Base-by-base conservation (phyloP, 2,888 invertebrate genomes). In the Strigamia crassipes region DNA sequence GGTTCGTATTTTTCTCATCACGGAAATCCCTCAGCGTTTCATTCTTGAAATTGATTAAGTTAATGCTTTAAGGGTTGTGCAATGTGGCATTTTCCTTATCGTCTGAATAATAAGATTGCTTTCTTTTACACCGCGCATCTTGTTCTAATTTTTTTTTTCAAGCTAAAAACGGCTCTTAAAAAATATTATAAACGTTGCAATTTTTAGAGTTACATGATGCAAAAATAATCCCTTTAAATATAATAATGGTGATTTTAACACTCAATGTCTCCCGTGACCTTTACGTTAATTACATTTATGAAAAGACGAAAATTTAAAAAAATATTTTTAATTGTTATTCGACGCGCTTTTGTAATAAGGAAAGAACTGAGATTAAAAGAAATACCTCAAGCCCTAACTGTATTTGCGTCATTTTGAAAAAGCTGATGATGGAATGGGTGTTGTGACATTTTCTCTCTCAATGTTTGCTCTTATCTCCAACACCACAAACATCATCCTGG, bases 41-140 rank as follows among this genome's bases (percentile, higher is more conserved):
- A 31, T 73, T 73, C 73, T 56, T 56, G 56, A 73, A 73, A 73
- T 73, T 73, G 73, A 73, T 73, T 73, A 73, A 73, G 27, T 73
- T 73, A 73, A 73, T 73, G 73, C 73, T 73, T 66, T 38, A 38
- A 73, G 73, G 73, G 73, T 31, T 12, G 73, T n/a, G 31, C 56
- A 56, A 56, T 56, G 56, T 56, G 56, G 56, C 73, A 73, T 73
- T 23, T 73, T 73, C n/a, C 73, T 73, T 73, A 73, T 73, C 73
- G 27, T n/a, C 23, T 31, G 27, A 27, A 73, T 73, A 23, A 73
- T 31, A 73, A 31, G 31, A 73, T 73, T 23, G 73, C 27, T 73
- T 73, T 73, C 27, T 73, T 73, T 73, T 31, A 31, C 73, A 31
- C 27, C 73, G 56, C 21, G 21, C 56, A 56, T 56, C 56, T 56